Percentiles rank a stretch among this genome's conserved stretches.
phyloP scores from a whole-genome alignment of 2,888 invertebrate genomes.

The Drosophila anceps region DNA sequence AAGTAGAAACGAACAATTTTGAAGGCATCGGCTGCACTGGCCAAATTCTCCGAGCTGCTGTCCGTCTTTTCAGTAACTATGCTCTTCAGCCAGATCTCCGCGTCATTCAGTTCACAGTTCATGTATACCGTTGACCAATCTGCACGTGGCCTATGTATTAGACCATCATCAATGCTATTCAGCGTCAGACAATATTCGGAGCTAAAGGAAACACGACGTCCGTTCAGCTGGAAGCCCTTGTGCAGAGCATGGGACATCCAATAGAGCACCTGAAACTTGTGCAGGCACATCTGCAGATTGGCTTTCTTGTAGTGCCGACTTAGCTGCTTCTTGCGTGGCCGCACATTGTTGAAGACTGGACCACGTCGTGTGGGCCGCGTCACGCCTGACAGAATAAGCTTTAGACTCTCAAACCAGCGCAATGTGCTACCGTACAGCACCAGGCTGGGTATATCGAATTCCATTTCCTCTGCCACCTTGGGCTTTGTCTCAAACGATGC shows the following conservation, averaged over 20 bases:
- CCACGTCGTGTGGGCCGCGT: conserved; percentile 98
- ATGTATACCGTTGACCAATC: conserved; percentile 97
- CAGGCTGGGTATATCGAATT: conserved; percentile 89
- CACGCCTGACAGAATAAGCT: conserved; percentile 95
- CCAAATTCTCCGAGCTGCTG: conserved; percentile 84
- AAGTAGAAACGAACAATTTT: conserved; percentile 85
- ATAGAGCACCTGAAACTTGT: conserved; percentile 92
- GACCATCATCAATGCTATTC: conserved; percentile 91
- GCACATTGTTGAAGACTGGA: conserved; percentile 92
- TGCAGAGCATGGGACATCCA: conserved; percentile 99
- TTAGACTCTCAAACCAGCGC: conserved; percentile 97
- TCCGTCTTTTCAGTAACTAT: conserved; percentile 87
- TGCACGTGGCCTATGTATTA: conserved; percentile 93
- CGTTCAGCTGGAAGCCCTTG: conserved; percentile 94
- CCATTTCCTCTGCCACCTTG: conserved; percentile 86
- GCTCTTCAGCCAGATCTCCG: conserved; percentile 96
- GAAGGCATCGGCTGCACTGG: conserved; percentile 83
- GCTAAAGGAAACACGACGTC: conserved; percentile 92
- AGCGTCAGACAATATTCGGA: conserved; percentile 92
- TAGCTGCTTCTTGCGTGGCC: conserved; percentile 95
- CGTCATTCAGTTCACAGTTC: conserved; percentile 96
- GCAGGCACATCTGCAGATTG: conserved; percentile 93
- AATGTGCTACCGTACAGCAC: conserved; percentile 97
- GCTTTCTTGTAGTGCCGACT: conserved; percentile 96
- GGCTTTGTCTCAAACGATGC: conserved; percentile 92